These are phyloP conservation scores for Ypsolopha sequella DNA, from an alignment of 2,888 invertebrate genomes.

Conservation along the genomic window DNA sequence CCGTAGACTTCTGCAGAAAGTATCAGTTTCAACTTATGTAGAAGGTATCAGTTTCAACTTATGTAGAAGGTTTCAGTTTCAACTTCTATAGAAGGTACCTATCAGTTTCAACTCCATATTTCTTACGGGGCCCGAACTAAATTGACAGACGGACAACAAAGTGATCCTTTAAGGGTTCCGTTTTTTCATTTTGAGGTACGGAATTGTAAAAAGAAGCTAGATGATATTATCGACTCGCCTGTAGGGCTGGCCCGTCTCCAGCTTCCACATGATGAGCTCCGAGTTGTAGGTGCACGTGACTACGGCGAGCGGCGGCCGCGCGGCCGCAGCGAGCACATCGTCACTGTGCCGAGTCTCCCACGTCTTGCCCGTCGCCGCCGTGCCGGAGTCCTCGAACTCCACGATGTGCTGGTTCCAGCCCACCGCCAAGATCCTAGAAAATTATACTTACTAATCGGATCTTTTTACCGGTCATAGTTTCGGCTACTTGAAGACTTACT, in stretches of 20 bases:
- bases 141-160: background rate
- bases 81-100: too few species aligned
- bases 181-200: background rate
- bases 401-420: constrained; percentile 84
- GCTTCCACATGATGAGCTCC: constrained; percentile 84
- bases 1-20: too few species aligned
- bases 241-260: constrained; percentile 83
- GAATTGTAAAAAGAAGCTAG: background rate
- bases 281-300: constrained; percentile 85
- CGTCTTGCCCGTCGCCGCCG: constrained; percentile 69
- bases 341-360: constrained; percentile 82
- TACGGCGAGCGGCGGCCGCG: constrained; percentile 74
- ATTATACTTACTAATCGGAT: background rate
- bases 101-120: too few species aligned
- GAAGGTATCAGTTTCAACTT: too few species aligned
- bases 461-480: too few species aligned
- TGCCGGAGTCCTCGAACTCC: constrained; percentile 71
- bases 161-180: background rate
- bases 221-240: constrained; percentile 14
- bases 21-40: too few species aligned
- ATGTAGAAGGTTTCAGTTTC: too few species aligned
- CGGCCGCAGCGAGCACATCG: constrained; percentile 80
- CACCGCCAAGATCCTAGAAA: constrained; percentile 75
- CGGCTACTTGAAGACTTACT: background rate
- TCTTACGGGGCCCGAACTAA: too few species aligned